Conservation (phyloP, 2,888 invertebrate species). For the Pocota personata region DNA sequence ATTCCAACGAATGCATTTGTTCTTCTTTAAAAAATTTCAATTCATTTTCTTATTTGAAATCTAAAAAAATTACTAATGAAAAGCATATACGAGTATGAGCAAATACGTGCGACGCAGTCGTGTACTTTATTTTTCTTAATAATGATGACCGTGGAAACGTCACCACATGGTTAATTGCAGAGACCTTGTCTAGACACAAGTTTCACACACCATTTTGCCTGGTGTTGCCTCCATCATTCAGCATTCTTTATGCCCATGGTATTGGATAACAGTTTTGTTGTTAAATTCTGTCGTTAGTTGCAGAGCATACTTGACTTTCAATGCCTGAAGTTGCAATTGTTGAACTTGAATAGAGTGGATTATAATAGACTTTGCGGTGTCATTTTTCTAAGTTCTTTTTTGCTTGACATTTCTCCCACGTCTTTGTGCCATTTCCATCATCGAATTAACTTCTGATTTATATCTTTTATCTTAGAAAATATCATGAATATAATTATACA, state of each 20-base stretch:
- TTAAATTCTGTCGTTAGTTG: conserved; percentile 10
- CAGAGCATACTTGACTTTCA: not conserved
- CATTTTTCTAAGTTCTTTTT: conserved; percentile 9
- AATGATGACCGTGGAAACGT: conserved; percentile 36
- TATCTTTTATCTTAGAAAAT: conserved; percentile 16
- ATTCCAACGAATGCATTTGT: too few species aligned
- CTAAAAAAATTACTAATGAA: not conserved
- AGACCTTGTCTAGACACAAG: conserved; percentile 63
- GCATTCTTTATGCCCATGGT: not conserved
- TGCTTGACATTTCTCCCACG: not conserved
- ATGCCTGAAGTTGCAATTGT: not conserved
- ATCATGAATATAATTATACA: conserved; percentile 3
- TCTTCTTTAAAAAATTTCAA: too few species aligned
- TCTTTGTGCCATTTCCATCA: not conserved
- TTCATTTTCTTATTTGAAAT: too few species aligned
- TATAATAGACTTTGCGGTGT: conserved; percentile 17
- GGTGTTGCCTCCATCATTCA: conserved; percentile 9
- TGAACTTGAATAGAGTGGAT: conserved; percentile 30
- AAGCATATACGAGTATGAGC: not conserved
- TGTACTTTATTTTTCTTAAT: not conserved
- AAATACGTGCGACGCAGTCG: not conserved
- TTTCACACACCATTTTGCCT: not conserved
- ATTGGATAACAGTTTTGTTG: not conserved
- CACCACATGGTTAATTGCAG: conserved; percentile 50
- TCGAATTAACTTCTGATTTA: not conserved